phyloP scores from a whole-genome alignment of 2,888 invertebrate species.

The Schizaphis graminum region DNA sequence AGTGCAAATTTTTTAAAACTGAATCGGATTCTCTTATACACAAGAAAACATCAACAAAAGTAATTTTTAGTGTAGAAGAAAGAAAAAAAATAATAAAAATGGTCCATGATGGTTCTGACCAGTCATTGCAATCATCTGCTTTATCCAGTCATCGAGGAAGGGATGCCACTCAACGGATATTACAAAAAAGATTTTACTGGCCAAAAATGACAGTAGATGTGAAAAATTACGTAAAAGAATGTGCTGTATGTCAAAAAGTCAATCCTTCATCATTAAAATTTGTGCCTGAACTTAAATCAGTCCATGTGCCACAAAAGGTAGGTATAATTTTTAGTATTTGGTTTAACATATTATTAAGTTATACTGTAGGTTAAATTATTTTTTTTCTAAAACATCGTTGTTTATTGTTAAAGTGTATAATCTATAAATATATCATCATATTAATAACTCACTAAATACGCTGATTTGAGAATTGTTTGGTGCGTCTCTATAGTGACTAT shows the following conservation, averaged over 20 bases:
- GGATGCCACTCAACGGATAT: neutral
- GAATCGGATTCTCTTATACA: neutral
- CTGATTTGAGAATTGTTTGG: no score
- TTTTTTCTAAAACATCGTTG: no score
- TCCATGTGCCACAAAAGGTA: neutral
- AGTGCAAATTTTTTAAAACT: neutral
- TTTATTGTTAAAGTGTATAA: no score
- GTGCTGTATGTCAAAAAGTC: neutral
- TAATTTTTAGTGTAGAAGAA: neutral
- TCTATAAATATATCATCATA: no score
- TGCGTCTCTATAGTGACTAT: no score
- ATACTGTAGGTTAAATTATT: no score
- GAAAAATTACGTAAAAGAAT: neutral
- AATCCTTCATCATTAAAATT: neutral
- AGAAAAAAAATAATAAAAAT: neutral
- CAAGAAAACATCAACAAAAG: neutral
- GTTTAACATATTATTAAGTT: no score
- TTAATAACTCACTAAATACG: no score
- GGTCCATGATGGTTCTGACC: neutral
- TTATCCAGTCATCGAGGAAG: neutral
- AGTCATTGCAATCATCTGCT: neutral
- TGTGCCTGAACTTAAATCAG: neutral
- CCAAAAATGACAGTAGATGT: neutral
- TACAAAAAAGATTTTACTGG: neutral
- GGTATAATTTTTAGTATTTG: neutral